phyloP scores from a whole-genome alignment of 2,113 vertebrate species.

The Tupaia tana region DNA sequence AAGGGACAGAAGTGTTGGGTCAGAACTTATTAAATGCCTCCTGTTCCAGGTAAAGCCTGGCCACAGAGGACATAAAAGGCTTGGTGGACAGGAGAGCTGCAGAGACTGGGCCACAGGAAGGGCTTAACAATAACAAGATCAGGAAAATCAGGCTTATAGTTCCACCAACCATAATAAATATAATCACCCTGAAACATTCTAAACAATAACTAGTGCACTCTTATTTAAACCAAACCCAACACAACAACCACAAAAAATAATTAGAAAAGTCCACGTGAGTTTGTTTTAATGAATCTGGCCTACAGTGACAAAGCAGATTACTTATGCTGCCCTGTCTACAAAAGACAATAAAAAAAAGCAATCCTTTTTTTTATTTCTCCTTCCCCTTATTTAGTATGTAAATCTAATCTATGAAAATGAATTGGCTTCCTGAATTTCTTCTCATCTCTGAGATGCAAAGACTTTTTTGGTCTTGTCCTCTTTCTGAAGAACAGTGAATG shows the following conservation, averaged over 20 bases:
- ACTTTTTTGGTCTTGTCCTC: not conserved
- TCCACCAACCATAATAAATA: not conserved
- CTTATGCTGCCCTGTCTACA: constrained; percentile 33
- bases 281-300: constrained; percentile 39
- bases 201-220: not conserved
- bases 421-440: constrained; percentile 35
- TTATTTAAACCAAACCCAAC: constrained; percentile 9
- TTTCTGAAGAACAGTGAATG: constrained; percentile 47
- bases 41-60: not conserved
- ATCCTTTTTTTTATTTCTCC: not conserved
- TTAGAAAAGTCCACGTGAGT: not conserved
- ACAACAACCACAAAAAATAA: not conserved
- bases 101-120: not conserved
- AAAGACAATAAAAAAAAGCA: constrained; percentile 33
- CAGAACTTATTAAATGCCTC: not conserved
- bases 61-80: not conserved
- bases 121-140: not conserved
- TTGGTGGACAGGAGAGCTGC: not conserved
- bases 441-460: constrained; percentile 48
- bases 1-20: not conserved
- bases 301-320: not conserved
- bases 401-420: constrained; percentile 61
- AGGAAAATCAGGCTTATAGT: not conserved
- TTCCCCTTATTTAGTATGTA: constrained; percentile 52
- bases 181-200: not conserved